phyloP scores from a whole-genome alignment of 2,888 invertebrate genomes.

The Gortyna flavago region DNA sequence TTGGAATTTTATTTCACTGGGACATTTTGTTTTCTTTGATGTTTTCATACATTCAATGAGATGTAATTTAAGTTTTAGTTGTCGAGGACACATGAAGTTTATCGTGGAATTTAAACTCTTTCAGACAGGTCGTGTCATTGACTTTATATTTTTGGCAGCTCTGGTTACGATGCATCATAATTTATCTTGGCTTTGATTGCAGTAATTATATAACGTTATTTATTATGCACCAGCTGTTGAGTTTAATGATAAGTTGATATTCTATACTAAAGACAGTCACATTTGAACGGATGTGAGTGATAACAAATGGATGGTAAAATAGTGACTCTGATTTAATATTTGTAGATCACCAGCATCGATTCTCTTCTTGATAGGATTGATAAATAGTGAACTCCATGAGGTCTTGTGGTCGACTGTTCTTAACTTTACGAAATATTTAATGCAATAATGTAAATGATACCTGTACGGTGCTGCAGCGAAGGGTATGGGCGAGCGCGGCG shows the following conservation, averaged over 20 bases:
- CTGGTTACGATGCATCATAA: conserved; percentile 44
- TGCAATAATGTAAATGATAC: conserved; percentile 72
- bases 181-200: conserved; percentile 42
- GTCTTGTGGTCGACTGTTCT: background rate
- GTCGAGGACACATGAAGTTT: conserved; percentile 33
- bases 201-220: conserved; percentile 50
- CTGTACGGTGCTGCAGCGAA: conserved; percentile 86
- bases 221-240: conserved; percentile 33
- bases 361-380: background rate
- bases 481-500: conserved; percentile 85
- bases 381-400: background rate
- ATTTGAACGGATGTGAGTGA: conserved; percentile 41
- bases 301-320: conserved; percentile 22
- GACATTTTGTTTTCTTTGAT: conserved; percentile 43
- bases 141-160: conserved; percentile 56
- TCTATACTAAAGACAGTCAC: conserved; percentile 54
- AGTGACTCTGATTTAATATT: conserved; percentile 2
- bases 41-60: conserved; percentile 36
- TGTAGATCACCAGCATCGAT: conserved; percentile 7
- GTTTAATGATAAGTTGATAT: conserved; percentile 38
- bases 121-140: conserved; percentile 47
- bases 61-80: conserved; percentile 31
- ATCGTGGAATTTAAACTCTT: conserved; percentile 40
- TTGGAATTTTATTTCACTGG: conserved; percentile 40
- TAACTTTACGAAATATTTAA: conserved; percentile 17